Evolutionary conservation across 2,113 vertebrate species (phyloP), one percentile per base, ranked within the genome.

Genomic region (Rhadina sibilatrix): DNA sequence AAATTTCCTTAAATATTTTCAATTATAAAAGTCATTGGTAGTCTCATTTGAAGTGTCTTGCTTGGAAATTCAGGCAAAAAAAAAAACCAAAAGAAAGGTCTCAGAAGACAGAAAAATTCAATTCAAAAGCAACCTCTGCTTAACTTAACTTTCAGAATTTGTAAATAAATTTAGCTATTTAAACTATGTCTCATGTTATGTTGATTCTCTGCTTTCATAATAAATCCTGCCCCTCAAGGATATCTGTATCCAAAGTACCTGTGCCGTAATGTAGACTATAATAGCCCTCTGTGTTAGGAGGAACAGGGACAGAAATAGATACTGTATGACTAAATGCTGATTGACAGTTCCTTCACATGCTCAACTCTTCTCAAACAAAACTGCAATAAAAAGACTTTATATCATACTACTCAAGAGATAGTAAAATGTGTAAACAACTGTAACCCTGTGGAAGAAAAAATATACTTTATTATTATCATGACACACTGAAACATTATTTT

Each of bases 241-340:
- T 98, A 98, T 98, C 98, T 97, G 94, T 98, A 98, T 97, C 98
- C 97, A 93, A 98, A 98, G 92, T 90, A 97, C 90, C 97, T 97
- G 75, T 97, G 95, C 96, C 1, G 94, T 98, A 98, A 98, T 97
- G 96, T 97, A 98, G 98, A 98, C 97, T 97, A 98, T 98, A 98
- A 98, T 98, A 98, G 98, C 95, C 97, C 93, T 98, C 98, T 98
- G 98, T 98, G 97, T 97, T 97, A 97, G 96, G 95, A 97, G 96
- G 95, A 98, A 95, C 93, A 90, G 94, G 96, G 94, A 97, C 95
- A 97, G 98, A 98, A 98, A 98, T 97, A 98, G 98, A 98, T 98
- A 97, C 98, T 97, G 97, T 98, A 98, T 98, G 97, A 98, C 97
- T 98, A 98, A 98, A 98, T 97, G 94, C 97, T 98, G 98, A 98